Evolutionary conservation across 2,797 vertebrate genomes (phyloP), one percentile per base, ranked within the genome.

Genomic region (Sebastes wilsoni): DNA sequence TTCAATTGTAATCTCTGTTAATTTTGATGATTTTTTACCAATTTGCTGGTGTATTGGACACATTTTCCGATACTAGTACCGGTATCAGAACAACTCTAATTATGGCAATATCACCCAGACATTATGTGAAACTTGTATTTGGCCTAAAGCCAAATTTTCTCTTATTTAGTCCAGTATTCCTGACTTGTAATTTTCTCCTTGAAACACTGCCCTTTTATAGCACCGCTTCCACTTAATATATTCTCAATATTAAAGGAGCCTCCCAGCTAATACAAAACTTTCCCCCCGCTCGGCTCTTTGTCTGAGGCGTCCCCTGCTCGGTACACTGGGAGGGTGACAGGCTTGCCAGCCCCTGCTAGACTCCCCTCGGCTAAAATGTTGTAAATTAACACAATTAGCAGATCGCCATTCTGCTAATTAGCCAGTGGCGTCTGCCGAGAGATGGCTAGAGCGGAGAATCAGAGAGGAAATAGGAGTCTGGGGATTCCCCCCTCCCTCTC

Each of bases 371-470:
- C 97, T 97, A 96, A 97, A 98, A 97, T 97, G 96, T 97, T 97
- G 97, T 97, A 97, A 98, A 98, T 98, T 97, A 98, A 97, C 96
- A 97, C 97, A 98, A 98, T 99, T 99, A 98, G 97, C 96, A 95
- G 95, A 97, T 96, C 96, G 96, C 97, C 97, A 96, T 97, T 96
- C 96, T 95, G 96, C 97, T 98, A 98, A 98, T 99, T 98, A 98
- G 97, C 97, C 97, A 96, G 95, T 95, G 96, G 96, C 95, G 96
- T 97, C 96, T 97, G 95, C 89, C 56, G 95, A 96, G 96, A 96
- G 96, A 96, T 88, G 94, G 96, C 96, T 96, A 93, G 96, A 96
- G 95, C 97, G 96, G 93, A 94, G 94, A 88, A 94, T 96, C 96
- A 96, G 95, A 94, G 95, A 96, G 96, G 97, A 97, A 92, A 90